A percentile compares a stretch with the other conserved stretches of the same genome.
Conservation (phyloP, 2,888 invertebrate genomes). For the Coenonympha arcania region DNA sequence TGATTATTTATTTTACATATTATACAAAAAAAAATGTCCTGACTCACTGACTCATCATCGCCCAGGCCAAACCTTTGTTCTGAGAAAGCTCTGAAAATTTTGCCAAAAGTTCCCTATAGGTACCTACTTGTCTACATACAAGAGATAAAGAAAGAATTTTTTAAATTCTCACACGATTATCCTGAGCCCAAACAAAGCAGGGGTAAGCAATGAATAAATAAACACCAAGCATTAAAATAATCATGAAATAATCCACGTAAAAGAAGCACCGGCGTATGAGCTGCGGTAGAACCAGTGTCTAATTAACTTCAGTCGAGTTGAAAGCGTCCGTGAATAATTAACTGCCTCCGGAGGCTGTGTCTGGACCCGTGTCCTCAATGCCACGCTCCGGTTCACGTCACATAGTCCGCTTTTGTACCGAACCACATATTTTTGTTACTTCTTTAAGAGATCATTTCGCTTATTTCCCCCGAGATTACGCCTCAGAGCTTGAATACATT, state of each 20-base stretch:
- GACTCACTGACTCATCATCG: no score
- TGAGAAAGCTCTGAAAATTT: no score
- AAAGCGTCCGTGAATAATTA: conserved; percentile 63
- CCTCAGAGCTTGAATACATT: conserved; percentile 12
- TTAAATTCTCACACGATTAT: no score
- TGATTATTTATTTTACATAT: no score
- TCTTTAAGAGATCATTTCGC: conserved; percentile 13
- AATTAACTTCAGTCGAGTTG: conserved; percentile 56
- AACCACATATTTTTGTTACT: conserved; percentile 21
- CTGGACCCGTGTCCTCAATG: conserved; percentile 57
- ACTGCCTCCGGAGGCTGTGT: conserved; percentile 33
- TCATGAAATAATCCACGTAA: conserved; percentile 9
- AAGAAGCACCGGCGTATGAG: conserved; percentile 16
- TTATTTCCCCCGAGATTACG: conserved; percentile 22
- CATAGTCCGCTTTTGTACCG: conserved; percentile 38
- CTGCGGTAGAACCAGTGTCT: conserved; percentile 38
- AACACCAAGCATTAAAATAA: no score
- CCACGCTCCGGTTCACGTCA: conserved; percentile 51
- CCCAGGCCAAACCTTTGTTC: no score
- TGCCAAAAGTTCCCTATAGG: no score
- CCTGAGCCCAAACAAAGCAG: no score
- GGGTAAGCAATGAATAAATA: no score
- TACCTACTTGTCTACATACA: no score
- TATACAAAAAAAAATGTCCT: no score
- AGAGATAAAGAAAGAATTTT: no score